Evolutionary conservation across 2,797 vertebrate species (phyloP), one percentile per base, ranked within the genome.

Genomic region (Gymnocypris eckloni): DNA sequence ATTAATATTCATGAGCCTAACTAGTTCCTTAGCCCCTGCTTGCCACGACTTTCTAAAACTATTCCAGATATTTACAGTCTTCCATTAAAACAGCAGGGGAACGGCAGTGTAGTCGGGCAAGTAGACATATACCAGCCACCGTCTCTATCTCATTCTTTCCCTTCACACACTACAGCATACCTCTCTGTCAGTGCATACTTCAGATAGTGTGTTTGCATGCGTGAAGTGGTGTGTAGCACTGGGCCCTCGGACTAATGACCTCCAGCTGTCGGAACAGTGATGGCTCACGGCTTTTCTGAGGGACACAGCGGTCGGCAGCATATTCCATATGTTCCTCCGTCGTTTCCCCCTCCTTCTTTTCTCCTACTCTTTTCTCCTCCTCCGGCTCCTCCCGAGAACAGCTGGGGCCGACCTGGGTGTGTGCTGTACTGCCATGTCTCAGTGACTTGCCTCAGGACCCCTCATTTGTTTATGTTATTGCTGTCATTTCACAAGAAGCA

Each of bases 241-340:
- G 72, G 86, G 79, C 79, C 84, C 86, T 79, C 79, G 80, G 87
- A 82, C 86, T 90, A 92, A 94, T 82, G 90, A 88, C 72, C 25
- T 89, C 72, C 85, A 92, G 90, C 90, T 94, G 89, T 90, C 70
- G 80, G 90, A 89, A 82, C 48, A 61, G 70, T 1, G 1, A 76
- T 84, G 77, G 54, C 56, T 37, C 15, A 82, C 87, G 85, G 87
- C 89, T 87, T 37, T 86, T 78, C 81, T 50, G 52, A 79, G 50
- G 89, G 84, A 83, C 71, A 52, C 33, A 86, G 87, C 43, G 52
- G 81, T 90, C 82, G 61, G 69, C 56, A 70, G 85, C 81, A 41
- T 2, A 39, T 78, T 91, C 90, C 90, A 87, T 72, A 77, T 25
- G 67, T 76, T 70, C 91, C 15, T 84, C 81, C 33, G 12, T 43